Conservation (phyloP, 64 coral and sea anemone genomes). For the Exaiptasia diaphana region DNA sequence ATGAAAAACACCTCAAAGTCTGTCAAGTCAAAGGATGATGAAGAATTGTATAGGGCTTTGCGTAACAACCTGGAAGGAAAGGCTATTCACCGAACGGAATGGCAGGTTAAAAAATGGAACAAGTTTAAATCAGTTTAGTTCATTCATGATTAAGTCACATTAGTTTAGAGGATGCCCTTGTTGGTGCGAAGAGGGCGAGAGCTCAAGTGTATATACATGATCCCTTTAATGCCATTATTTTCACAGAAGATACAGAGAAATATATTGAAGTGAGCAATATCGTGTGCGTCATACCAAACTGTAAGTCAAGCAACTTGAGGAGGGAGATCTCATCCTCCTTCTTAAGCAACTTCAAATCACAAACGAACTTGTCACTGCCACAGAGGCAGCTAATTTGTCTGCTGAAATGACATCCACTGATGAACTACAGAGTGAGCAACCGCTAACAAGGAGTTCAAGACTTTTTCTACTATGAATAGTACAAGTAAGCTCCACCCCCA, state of each 20-base stretch:
- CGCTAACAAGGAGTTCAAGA: conserved; percentile 37
- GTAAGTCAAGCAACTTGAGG: conserved; percentile 22
- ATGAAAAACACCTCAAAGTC: no score
- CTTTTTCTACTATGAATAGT: conserved; percentile 52
- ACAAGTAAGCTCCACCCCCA: no score
- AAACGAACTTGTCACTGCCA: conserved; percentile 50
- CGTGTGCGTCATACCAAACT: conserved; percentile 16
- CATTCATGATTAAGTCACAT: no score
- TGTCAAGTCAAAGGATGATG: no score
- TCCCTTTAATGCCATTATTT: conserved; percentile 34
- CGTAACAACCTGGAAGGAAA: no score
- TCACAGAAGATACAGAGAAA: conserved; percentile 37
- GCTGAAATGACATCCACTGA: conserved; percentile 12
- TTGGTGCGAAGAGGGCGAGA: conserved; percentile 34
- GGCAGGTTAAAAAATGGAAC: no score
- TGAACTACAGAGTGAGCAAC: conserved; percentile 36
- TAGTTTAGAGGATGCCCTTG: conserved; percentile 24
- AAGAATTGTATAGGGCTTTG: no score
- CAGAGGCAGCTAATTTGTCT: conserved; percentile 43
- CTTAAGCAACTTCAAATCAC: conserved; percentile 41
- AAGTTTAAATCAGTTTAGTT: no score
- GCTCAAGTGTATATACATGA: conserved; percentile 7
- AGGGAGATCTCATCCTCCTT: conserved; percentile 31
- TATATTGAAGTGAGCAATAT: conserved; percentile 35
- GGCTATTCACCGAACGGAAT: no score